A percentile compares a stretch with the other conserved stretches of the same genome.
phyloP scores from a whole-genome alignment of 2,888 invertebrate species.

The Emesis furor region DNA sequence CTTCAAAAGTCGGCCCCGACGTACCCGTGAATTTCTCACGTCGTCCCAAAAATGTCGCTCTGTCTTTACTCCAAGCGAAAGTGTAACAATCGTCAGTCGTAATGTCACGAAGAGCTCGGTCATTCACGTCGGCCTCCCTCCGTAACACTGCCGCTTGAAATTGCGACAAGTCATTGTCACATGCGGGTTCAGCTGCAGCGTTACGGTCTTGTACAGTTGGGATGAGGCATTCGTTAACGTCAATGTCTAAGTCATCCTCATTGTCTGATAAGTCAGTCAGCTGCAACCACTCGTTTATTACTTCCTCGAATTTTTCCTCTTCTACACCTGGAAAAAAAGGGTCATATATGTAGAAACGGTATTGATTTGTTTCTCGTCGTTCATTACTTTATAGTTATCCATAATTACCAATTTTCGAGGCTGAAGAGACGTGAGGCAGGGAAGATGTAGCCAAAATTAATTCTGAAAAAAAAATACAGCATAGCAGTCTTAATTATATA shows the following conservation, averaged over 20 bases:
- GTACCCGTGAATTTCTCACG: slow-evolving; percentile 64
- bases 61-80: slow-evolving; percentile 66
- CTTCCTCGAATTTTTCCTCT: not conserved
- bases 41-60: slow-evolving; percentile 46
- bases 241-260: slow-evolving; percentile 5
- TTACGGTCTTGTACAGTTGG: slow-evolving; percentile 10
- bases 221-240: not conserved
- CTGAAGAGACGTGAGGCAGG: not conserved
- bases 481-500: too few relatives aligned
- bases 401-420: not conserved
- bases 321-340: not conserved
- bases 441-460: too few relatives aligned
- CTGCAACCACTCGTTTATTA: not conserved
- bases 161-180: slow-evolving; percentile 5
- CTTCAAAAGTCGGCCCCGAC: slow-evolving; percentile 68
- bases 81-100: slow-evolving; percentile 48
- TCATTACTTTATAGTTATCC: not conserved
- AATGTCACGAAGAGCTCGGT: slow-evolving; percentile 49
- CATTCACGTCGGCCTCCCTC: slow-evolving; percentile 27
- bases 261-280: not conserved
- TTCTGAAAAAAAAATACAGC: too few relatives aligned
- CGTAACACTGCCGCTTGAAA: slow-evolving; percentile 22
- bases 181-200: slow-evolving; percentile 18
- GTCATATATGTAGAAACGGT: not conserved
- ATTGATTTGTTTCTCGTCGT: not conserved